phyloP scores from a whole-genome alignment of 2,113 vertebrate species.

The Propithecus coquereli region DNA sequence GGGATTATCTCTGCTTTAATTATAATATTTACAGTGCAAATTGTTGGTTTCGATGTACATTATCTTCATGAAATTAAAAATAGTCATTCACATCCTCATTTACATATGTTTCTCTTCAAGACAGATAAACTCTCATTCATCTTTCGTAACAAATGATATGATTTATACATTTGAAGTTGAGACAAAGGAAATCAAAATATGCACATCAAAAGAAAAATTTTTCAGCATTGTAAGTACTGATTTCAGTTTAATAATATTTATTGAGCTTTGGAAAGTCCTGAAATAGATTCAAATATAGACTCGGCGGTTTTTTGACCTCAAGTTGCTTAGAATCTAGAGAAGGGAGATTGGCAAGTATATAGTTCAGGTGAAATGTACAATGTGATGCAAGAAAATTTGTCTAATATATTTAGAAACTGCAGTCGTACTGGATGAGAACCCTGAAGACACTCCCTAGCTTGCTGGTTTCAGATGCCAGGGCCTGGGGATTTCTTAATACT shows the following conservation, averaged over 20 bases:
- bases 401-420: neutral
- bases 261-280: neutral
- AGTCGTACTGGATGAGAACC: neutral
- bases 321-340: neutral
- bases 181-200: neutral
- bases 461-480: neutral
- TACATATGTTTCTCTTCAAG: neutral
- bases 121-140: neutral
- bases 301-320: neutral
- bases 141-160: neutral
- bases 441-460: neutral
- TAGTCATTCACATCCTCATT: constrained; percentile 1
- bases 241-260: neutral
- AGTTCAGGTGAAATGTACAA: neutral
- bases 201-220: neutral
- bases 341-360: neutral
- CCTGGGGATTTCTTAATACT: neutral
- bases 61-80: constrained; percentile 35
- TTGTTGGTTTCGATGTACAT: neutral
- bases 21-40: constrained; percentile 52
- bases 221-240: neutral
- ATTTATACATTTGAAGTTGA: constrained; percentile 27
- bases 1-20: neutral
- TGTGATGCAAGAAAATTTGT: too few relatives aligned
- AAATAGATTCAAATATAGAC: neutral